These are phyloP conservation scores for Drosophila multiciliata DNA, from an alignment of 2,888 invertebrate species.

Conservation along the genomic window DNA sequence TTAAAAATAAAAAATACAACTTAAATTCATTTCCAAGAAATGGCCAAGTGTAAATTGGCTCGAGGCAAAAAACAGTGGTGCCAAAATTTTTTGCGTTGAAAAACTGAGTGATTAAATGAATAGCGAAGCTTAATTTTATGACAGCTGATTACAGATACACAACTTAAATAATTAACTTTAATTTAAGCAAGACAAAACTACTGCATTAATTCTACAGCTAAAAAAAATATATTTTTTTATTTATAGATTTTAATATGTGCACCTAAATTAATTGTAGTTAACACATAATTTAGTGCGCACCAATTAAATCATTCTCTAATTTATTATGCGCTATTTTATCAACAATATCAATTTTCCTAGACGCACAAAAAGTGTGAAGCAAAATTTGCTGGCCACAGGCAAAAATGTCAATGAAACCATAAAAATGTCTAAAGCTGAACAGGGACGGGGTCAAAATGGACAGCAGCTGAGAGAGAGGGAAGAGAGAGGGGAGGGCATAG, in stretches of 20 bases:
- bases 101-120: not conserved
- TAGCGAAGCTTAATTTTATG: not conserved
- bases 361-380: constrained; percentile 8
- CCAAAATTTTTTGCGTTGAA: not conserved
- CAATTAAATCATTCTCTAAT: constrained; percentile 29
- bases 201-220: not conserved
- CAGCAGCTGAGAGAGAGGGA: constrained; percentile 16
- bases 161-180: not conserved
- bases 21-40: constrained; percentile 33
- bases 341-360: constrained; percentile 45
- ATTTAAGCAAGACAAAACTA: not conserved
- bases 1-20: constrained; percentile 1
- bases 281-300: constrained; percentile 8
- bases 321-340: constrained; percentile 35
- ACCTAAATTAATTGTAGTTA: not conserved
- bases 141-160: not conserved
- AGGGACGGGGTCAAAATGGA: constrained; percentile 31
- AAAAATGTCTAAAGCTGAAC: constrained; percentile 62
- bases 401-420: constrained; percentile 74
- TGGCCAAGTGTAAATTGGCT: constrained; percentile 14
- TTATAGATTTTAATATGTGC: not conserved
- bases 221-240: not conserved
- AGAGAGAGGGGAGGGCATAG: not conserved
- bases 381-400: constrained; percentile 6
- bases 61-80: constrained; percentile 16